phyloP scores from a whole-genome alignment of 2,797 vertebrate species.

The Cyclopterus lumpus region DNA sequence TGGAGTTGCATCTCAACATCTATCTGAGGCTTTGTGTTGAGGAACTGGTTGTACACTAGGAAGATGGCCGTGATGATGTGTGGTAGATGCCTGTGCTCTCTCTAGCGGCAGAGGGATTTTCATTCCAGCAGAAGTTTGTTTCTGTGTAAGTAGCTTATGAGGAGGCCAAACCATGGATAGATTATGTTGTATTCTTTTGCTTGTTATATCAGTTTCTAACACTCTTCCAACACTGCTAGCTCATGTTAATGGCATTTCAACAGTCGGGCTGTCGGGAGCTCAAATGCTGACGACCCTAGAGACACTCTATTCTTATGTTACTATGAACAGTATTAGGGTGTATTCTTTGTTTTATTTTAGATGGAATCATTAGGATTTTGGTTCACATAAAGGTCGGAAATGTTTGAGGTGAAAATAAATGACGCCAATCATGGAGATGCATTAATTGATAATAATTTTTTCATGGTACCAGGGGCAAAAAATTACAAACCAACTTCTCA shows the following conservation, averaged over 20 bases:
- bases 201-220: neutral
- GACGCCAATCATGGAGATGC: neutral
- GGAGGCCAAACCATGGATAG: neutral
- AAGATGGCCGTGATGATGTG: constrained; percentile 21
- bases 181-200: neutral
- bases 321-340: neutral
- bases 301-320: neutral
- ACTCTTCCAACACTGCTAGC: too few species aligned
- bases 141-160: neutral
- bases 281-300: constrained; percentile 8
- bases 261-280: too few species aligned
- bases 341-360: neutral
- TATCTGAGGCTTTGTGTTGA: too few species aligned
- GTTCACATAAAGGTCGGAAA: neutral
- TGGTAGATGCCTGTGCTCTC: constrained; percentile 30
- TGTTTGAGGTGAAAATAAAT: neutral
- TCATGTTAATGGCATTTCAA: too few species aligned
- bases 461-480: too few species aligned
- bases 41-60: constrained; percentile 39
- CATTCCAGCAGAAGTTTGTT: constrained; percentile 21
- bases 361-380: neutral
- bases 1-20: too few species aligned
- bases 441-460: neutral
- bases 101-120: constrained; percentile 22
- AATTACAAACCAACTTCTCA: neutral